Percentiles rank a stretch among this genome's conserved stretches.
Conservation (phyloP, 1,140 invertebrate species). For the Platorchestia sp. region DNA sequence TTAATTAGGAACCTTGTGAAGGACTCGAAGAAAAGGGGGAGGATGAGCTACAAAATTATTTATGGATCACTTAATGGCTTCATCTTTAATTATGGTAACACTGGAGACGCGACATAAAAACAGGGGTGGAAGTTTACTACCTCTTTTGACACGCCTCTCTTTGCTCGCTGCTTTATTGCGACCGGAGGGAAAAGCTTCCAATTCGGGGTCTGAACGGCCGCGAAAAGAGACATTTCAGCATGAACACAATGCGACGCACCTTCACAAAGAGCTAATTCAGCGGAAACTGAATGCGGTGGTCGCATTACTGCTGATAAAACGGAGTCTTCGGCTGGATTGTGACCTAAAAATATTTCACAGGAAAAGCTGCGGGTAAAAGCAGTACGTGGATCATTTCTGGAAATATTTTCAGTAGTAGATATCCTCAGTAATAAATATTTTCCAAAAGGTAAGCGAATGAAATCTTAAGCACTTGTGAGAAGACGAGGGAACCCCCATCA, state of each 20-base stretch:
- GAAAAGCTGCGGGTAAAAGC: no score
- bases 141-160: background rate
- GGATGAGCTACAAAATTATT: slow-evolving; percentile 38
- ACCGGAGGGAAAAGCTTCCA: background rate
- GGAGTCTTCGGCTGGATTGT: no score
- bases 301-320: no score
- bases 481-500: no score
- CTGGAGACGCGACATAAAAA: background rate
- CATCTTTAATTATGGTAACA: slow-evolving; percentile 21
- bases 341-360: no score
- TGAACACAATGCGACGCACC: no score
- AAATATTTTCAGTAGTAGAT: no score
- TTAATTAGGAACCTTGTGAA: slow-evolving; percentile 34
- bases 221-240: background rate
- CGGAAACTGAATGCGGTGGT: background rate
- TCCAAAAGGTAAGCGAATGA: no score
- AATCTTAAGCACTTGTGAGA: no score
- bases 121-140: background rate
- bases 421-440: no score
- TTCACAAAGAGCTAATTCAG: no score
- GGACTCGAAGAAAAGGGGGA: slow-evolving; percentile 29
- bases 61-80: slow-evolving; percentile 45
- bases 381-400: no score
- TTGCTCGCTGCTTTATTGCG: background rate
- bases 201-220: background rate